Percentiles rank a stretch among this genome's conserved stretches.
These are phyloP conservation scores for Ephydatia muelleri DNA, from an alignment of 37 sponge, comb jelly and placozoan genomes.

Conservation along the genomic window DNA sequence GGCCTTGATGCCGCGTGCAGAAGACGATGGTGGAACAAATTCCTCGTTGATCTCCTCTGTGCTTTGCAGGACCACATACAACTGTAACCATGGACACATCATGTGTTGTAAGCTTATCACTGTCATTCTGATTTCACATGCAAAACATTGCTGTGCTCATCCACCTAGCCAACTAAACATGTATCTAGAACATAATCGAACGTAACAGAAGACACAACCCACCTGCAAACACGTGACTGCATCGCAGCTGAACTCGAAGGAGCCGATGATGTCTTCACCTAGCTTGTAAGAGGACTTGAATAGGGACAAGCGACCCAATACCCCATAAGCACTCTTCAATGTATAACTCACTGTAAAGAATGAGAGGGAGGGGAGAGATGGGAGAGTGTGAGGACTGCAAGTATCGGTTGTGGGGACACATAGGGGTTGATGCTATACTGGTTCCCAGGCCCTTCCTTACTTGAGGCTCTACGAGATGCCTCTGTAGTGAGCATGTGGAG, in stretches of 20 bases:
- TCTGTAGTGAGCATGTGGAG: constrained; percentile 62
- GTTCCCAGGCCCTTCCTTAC: too few relatives aligned
- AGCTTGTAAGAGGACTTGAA: constrained; percentile 75
- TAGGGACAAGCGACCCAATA: constrained; percentile 57
- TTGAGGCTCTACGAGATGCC: constrained; percentile 40
- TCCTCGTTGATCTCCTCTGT: constrained; percentile 50
- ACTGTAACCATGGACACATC: constrained; percentile 11
- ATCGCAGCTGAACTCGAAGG: constrained; percentile 65
- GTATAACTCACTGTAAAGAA: constrained; percentile 63
- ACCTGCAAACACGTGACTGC: constrained; percentile 76
- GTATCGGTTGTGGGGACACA: too few relatives aligned
- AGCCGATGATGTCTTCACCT: constrained; percentile 77
- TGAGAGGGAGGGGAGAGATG: not conserved
- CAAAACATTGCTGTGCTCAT: not conserved
- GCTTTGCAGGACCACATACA: constrained; percentile 43
- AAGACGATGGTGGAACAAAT: constrained; percentile 20
- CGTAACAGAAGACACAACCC: not conserved
- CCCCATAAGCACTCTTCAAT: constrained; percentile 58
- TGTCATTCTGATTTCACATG: not conserved
- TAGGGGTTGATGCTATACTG: too few relatives aligned
- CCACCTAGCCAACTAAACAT: not conserved
- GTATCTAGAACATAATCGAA: not conserved
- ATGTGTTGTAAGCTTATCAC: not conserved
- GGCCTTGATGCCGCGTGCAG: not conserved
- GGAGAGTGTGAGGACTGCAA: not conserved